Evolutionary conservation across 2,113 vertebrate species (phyloP).

Genomic region (Myocastor coypus): DNA sequence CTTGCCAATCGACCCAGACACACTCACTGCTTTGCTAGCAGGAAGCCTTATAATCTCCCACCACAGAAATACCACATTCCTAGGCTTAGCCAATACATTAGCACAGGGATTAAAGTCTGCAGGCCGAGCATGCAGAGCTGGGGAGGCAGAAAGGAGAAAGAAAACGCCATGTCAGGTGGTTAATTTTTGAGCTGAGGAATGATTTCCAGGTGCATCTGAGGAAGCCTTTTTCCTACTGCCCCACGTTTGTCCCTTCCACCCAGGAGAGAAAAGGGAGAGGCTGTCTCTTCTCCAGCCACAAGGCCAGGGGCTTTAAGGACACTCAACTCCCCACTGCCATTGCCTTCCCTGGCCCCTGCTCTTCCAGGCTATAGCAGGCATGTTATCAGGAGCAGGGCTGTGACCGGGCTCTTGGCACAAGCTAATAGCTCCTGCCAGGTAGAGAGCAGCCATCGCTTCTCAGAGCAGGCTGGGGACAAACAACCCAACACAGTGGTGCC

Average conservation of each 20-base stretch:
- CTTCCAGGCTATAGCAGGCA: background rate
- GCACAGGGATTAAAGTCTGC: constrained; percentile 83
- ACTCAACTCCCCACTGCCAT: rapidly evolving
- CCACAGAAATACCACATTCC: constrained; percentile 1
- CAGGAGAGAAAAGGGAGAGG: background rate
- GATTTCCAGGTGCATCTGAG: constrained; percentile 77
- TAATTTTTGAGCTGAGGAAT: constrained; percentile 87
- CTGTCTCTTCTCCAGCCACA: background rate
- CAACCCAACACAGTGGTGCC: background rate
- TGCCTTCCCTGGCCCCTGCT: background rate
- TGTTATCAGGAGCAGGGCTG: background rate
- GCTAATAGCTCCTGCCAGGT: background rate
- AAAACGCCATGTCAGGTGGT: constrained; percentile 82
- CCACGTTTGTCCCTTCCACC: background rate
- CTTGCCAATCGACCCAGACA: background rate
- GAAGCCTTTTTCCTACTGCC: background rate
- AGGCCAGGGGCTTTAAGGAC: background rate
- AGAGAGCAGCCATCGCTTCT: background rate
- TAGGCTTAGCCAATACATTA: background rate
- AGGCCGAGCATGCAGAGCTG: constrained; percentile 22
- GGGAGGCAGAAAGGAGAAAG: background rate
- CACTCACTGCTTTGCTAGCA: background rate
- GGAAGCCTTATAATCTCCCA: background rate
- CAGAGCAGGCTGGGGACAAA: background rate
- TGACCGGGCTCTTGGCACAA: background rate